phyloP scores from a whole-genome alignment of 2,888 invertebrate species.

The Marasmarcha lunaedactyla region DNA sequence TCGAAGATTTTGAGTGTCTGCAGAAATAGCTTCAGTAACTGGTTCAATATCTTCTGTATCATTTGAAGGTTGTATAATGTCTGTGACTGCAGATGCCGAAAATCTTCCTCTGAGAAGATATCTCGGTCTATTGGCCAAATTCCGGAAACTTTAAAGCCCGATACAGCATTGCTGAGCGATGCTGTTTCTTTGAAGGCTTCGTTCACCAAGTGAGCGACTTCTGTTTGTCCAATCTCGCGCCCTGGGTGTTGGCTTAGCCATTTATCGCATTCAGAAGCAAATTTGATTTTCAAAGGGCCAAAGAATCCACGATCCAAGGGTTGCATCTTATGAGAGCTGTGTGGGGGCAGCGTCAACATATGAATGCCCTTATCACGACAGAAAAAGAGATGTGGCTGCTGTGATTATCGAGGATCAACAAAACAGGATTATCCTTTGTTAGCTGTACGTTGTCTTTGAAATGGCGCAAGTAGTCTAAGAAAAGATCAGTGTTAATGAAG shows the following conservation, averaged over 20 bases:
- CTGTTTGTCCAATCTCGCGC: too few species aligned
- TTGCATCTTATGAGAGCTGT: constrained; percentile 8
- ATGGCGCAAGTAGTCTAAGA: constrained; percentile 20
- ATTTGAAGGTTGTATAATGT: constrained; percentile 6
- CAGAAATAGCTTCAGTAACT: too few species aligned
- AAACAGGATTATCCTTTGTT: constrained; percentile 17
- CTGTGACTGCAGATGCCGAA: constrained; percentile 10
- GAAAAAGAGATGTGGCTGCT: constrained; percentile 14
- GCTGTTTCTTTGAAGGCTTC: constrained; percentile 12
- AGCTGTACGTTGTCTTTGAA: constrained; percentile 19
- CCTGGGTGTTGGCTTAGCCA: too few species aligned
- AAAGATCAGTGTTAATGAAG: constrained; percentile 21
- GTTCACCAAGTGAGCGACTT: constrained; percentile 1
- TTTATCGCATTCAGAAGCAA: constrained; percentile 2
- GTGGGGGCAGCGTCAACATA: constrained; percentile 15
- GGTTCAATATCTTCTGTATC: too few species aligned
- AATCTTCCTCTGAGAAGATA: constrained; percentile 13
- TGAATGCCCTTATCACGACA: constrained; percentile 10
- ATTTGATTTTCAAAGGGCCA: not conserved
- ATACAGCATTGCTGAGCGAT: constrained; percentile 12
- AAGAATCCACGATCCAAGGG: constrained; percentile 3
- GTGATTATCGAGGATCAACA: constrained; percentile 21
- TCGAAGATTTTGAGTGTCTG: too few species aligned
- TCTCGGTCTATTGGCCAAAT: constrained; percentile 11
- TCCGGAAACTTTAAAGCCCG: constrained; percentile 14